Evolutionary conservation across 2,797 vertebrate genomes (phyloP).

Genomic region (Novumbra hubbsi): DNA sequence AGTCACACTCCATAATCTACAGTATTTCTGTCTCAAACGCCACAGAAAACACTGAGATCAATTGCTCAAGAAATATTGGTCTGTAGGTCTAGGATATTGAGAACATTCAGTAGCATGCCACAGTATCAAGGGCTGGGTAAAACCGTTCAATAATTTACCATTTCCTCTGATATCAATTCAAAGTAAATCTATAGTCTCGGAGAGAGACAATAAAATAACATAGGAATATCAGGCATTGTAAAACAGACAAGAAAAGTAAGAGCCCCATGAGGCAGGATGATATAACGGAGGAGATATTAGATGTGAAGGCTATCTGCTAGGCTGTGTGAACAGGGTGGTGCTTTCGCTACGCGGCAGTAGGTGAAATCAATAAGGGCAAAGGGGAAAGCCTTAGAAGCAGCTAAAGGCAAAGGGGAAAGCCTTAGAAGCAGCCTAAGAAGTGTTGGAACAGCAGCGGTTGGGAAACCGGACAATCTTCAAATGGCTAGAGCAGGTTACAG

Average conservation of each 20-base stretch:
- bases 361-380: conserved; percentile 54
- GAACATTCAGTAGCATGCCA: not conserved
- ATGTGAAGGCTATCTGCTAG: conserved; percentile 54
- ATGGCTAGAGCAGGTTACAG: not conserved
- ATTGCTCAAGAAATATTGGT: conserved; percentile 51
- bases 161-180: not conserved
- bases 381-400: conserved; percentile 31
- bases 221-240: not conserved
- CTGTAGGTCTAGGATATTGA: not conserved
- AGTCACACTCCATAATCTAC: conserved; percentile 64
- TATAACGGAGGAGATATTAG: conserved; percentile 48
- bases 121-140: not conserved
- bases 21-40: conserved; percentile 62
- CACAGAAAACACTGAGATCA: conserved; percentile 47
- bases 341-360: conserved; percentile 26
- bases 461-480: conserved; percentile 18
- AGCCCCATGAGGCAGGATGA: conserved; percentile 36
- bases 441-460: conserved; percentile 19
- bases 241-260: not conserved
- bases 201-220: not conserved
- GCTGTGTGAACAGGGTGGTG: conserved; percentile 39
- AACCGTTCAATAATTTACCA: not conserved
- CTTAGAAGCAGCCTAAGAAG: not conserved
- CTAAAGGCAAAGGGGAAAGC: conserved; percentile 38
- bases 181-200: not conserved